These are phyloP conservation scores for Hyaena hyaena DNA, from an alignment of 2,113 vertebrate species.

Conservation along the genomic window DNA sequence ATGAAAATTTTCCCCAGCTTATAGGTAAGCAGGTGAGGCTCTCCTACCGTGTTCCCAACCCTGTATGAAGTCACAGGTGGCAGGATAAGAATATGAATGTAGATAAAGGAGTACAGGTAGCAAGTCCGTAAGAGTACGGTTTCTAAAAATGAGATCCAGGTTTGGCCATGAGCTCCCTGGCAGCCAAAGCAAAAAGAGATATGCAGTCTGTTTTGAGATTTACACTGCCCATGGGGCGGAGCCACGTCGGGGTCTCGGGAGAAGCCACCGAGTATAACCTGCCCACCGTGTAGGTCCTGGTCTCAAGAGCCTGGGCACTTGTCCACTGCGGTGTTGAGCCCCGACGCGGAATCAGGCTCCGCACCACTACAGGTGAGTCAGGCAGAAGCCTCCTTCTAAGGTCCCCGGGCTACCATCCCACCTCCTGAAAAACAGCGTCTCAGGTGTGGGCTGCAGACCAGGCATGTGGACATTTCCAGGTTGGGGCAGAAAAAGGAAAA, in stretches of 20 bases:
- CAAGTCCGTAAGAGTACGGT: background rate
- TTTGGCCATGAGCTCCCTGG: background rate
- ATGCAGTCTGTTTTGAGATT: background rate
- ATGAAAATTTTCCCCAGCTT: background rate
- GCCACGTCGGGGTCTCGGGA: background rate
- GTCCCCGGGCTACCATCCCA: background rate
- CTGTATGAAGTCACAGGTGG: background rate
- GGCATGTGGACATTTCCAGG: background rate
- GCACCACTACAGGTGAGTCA: background rate
- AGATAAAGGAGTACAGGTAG: background rate
- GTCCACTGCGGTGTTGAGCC: no score
- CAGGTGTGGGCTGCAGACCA: background rate
- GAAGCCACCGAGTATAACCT: background rate
- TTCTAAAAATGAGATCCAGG: background rate
- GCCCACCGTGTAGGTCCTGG: rapidly evolving
- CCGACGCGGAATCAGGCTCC: background rate
- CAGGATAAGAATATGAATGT: background rate
- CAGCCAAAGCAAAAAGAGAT: background rate
- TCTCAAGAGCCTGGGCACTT: background rate
- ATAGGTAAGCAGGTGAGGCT: background rate
- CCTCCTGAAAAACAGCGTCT: background rate
- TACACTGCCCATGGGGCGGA: background rate
- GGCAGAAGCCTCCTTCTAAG: background rate
- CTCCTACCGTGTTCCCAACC: background rate
- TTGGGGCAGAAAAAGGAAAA: background rate